Evolutionary conservation across 2,113 vertebrate species (phyloP).

Genomic region (Microtus pennsylvanicus): DNA sequence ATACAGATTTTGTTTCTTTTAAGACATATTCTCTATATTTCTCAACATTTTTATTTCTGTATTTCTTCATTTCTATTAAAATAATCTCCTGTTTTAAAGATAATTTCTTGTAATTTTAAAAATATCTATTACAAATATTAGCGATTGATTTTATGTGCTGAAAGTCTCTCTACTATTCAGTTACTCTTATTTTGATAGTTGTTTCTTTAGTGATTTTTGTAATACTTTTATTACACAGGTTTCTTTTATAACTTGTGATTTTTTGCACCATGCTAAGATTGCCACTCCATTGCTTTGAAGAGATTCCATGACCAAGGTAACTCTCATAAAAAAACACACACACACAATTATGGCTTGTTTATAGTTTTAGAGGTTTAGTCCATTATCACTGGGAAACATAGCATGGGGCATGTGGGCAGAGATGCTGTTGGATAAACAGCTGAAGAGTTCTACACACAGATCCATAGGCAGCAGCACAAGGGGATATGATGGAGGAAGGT

Average conservation of each 20-base stretch:
- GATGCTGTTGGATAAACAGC: too few species aligned
- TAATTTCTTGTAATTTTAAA: not conserved
- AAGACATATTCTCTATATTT: not conserved
- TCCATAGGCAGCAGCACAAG: too few species aligned
- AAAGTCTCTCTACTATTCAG: not conserved
- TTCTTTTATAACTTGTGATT: not conserved
- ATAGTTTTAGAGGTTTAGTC: too few species aligned
- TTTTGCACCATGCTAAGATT: not conserved
- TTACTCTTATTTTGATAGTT: not conserved
- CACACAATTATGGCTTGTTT: too few species aligned
- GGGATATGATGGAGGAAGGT: too few species aligned
- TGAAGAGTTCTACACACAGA: too few species aligned
- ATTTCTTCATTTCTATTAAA: not conserved
- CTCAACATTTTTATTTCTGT: slow-evolving; percentile 11
- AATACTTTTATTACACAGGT: not conserved
- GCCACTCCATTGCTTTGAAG: not conserved
- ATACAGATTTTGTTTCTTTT: not conserved
- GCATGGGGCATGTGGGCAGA: too few species aligned
- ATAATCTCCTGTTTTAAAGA: not conserved
- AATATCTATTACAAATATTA: not conserved
- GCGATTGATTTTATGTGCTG: too few species aligned
- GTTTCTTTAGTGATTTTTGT: not conserved
- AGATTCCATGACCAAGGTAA: too few species aligned
- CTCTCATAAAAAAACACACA: not conserved
- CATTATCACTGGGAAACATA: too few species aligned